Evolutionary conservation across 2,113 vertebrate genomes (phyloP).

Genomic region (Labrus mixtus): DNA sequence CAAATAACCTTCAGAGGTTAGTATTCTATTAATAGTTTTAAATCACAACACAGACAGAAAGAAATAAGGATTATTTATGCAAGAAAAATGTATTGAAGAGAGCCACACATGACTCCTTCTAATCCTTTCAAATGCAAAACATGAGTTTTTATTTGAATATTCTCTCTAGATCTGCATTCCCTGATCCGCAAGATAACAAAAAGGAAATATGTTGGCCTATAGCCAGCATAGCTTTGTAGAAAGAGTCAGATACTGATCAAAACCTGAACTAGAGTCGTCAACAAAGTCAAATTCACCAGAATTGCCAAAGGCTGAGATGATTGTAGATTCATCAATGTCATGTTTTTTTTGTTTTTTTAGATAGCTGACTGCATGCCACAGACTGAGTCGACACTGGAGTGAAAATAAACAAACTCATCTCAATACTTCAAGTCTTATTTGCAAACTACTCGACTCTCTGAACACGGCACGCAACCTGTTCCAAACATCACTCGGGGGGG

Average conservation of each 20-base stretch:
- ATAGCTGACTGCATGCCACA: not conserved
- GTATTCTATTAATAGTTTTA: not conserved
- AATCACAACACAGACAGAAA: not conserved
- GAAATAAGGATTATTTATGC: not conserved
- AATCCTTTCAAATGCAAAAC: not conserved
- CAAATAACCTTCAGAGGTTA: not conserved
- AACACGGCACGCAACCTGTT: not conserved
- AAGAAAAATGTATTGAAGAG: not conserved
- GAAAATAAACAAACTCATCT: conserved; percentile 36
- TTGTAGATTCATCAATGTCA: conserved; percentile 44
- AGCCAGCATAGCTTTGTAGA: not conserved
- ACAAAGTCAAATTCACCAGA: conserved; percentile 38
- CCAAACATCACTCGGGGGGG: too few relatives aligned
- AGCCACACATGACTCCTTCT: not conserved
- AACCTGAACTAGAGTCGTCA: conserved; percentile 11
- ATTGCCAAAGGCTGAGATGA: conserved; percentile 13
- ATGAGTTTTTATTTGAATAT: too few relatives aligned
- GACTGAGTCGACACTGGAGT: conserved; percentile 1
- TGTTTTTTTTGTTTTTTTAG: conserved; percentile 20
- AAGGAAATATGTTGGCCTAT: not conserved
- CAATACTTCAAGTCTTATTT: conserved; percentile 38
- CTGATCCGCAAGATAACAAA: not conserved
- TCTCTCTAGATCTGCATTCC: too few relatives aligned
- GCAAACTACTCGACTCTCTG: conserved; percentile 23
- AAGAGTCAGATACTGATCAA: not conserved